Conservation (phyloP, 2,113 vertebrate species). For the Ardeotis arabs region DNA sequence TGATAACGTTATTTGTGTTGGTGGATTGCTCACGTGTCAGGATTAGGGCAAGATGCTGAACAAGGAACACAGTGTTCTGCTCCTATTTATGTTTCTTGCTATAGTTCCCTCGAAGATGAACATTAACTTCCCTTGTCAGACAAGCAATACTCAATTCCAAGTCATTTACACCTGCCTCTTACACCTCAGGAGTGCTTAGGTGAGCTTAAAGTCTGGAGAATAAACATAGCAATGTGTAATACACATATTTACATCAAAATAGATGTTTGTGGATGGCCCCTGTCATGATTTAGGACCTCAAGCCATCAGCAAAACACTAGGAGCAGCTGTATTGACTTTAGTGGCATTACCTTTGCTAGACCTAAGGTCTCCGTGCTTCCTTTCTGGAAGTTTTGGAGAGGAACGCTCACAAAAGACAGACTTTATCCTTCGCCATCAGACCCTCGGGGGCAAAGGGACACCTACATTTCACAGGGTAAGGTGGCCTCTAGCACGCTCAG, state of each 20-base stretch:
- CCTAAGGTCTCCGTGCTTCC: background rate
- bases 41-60: background rate
- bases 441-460: background rate
- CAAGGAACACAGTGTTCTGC: constrained; percentile 66
- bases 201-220: background rate
- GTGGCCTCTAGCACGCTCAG: fast-evolving
- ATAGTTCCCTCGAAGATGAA: constrained; percentile 36
- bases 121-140: constrained; percentile 30
- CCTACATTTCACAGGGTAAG: background rate
- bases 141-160: background rate
- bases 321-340: background rate
- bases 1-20: constrained; percentile 57
- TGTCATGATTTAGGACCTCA: background rate
- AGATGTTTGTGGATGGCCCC: background rate
- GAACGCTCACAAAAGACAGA: fast-evolving
- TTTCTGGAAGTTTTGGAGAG: background rate
- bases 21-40: constrained; percentile 9
- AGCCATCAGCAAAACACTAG: background rate
- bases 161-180: background rate
- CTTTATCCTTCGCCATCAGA: background rate
- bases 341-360: background rate
- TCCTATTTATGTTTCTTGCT: constrained; percentile 66
- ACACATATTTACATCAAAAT: background rate
- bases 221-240: background rate
- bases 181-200: background rate